Conservation (phyloP, 2,113 vertebrate genomes). For the Ranitomeya imitator region DNA sequence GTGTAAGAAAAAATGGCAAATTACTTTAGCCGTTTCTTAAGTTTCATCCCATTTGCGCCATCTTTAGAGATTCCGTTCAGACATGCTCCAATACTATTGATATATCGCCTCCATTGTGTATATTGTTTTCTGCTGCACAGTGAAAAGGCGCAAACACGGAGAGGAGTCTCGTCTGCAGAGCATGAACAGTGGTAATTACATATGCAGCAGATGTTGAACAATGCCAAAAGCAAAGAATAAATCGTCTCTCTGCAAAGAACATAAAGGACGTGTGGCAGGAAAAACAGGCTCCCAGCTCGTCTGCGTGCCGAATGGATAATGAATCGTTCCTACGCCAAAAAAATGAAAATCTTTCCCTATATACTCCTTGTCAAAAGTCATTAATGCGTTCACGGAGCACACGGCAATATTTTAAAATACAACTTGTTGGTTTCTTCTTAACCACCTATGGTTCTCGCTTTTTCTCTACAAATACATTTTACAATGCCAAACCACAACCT, state of each 20-base stretch:
- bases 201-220: conserved; percentile 45
- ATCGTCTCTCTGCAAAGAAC: conserved; percentile 32
- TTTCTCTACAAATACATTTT: neutral
- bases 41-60: neutral
- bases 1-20: no score
- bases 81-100: neutral
- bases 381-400: neutral
- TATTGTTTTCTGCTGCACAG: neutral
- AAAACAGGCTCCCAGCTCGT: conserved; percentile 11
- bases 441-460: neutral
- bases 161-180: neutral
- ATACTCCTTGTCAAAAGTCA: neutral
- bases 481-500: neutral
- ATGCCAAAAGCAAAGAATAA: conserved; percentile 39
- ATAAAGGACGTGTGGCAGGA: conserved; percentile 7
- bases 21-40: neutral
- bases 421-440: neutral
- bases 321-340: conserved; percentile 4
- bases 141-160: neutral
- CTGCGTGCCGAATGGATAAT: conserved; percentile 21
- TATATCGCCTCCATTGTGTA: neutral
- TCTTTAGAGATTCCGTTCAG: neutral
- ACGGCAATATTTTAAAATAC: neutral
- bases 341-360: neutral
- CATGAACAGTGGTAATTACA: conserved; percentile 29